A percentile compares a stretch with the other conserved stretches of the same genome.
phyloP scores from a whole-genome alignment of 2,797 vertebrate species.

The Mallotus villosus region DNA sequence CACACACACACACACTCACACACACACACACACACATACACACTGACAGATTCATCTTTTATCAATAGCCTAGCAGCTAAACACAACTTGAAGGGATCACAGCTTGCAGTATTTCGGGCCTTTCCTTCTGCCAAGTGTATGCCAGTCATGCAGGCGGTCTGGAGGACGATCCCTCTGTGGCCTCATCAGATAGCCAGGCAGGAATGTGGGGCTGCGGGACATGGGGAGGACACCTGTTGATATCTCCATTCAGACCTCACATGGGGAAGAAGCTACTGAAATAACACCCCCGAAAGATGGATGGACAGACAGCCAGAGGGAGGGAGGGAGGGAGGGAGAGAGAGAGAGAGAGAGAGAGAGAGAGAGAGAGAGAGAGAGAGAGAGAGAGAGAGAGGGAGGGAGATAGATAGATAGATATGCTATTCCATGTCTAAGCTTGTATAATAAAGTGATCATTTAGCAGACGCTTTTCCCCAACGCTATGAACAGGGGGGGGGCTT shows the following conservation, averaged over 20 bases:
- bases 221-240: not conserved
- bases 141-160: not conserved
- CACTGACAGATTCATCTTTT: not conserved
- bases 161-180: not conserved
- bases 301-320: too few relatives aligned
- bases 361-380: too few relatives aligned
- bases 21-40: not conserved
- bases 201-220: not conserved
- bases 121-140: not conserved
- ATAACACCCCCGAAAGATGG: too few relatives aligned
- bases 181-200: not conserved
- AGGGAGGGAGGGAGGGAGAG: not conserved
- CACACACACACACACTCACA: not conserved
- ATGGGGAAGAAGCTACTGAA: not conserved
- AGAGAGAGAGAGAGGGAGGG: too few relatives aligned
- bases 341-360: not conserved
- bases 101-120: not conserved
- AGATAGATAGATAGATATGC: too few relatives aligned
- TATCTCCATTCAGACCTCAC: not conserved
- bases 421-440: too few relatives aligned
- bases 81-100: not conserved
- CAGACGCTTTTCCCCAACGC: too few relatives aligned
- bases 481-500: too few relatives aligned
- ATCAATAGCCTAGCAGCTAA: not conserved
- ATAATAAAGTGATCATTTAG: too few relatives aligned